Base-by-base conservation (phyloP, 2,888 invertebrate species). In the Drosophila villosipedis region DNA sequence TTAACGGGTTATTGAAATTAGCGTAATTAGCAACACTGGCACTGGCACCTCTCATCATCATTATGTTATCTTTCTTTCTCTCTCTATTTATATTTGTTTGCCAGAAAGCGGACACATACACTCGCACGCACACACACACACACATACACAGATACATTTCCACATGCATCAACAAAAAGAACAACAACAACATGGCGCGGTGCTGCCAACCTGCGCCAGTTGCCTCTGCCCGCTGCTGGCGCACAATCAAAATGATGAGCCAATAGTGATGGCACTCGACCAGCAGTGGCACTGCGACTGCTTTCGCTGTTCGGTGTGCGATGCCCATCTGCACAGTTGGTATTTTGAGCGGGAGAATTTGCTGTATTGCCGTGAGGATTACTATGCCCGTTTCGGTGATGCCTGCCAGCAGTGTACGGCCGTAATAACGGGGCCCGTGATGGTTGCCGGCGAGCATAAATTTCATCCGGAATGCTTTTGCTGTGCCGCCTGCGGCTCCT, bases 401-500 rank as follows among this genome's bases (percentile, higher is more conserved):
- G 96, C 96, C 64, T 98, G 98, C 91, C 98, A 98, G 91, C 96
- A 97, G 90, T 98, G 98, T 93, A 95, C 96, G 69, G 82, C 91
- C 53, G 91, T 93, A 3, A 94, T 93, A 54, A 93, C 97, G 0
- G 98, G 98, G 0, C 98, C 98, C 33, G 97, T 98, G 78, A 98
- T 98, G 98, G 96, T 98, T 75, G 98, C 98, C 30, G 98, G 98
- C 37, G 97, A 97, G 91, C 98, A 98, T 94, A 97, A 97, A 93
- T 98, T 98, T 94, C 98, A 99, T 94, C 98, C 98, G 53, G 98
- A 98, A 94, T 98, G 98, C 94, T 98, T 98, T 94, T 96, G 96
- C 89, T 99, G 98, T 92, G 95, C 94, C 57, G 95, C 95, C 37
- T 98, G 98, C 93, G 94, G 95, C 39, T 95, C 96, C 5, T 97